Evolutionary conservation across 2,113 vertebrate species (phyloP).

Genomic region (Pyrgilauda ruficollis): DNA sequence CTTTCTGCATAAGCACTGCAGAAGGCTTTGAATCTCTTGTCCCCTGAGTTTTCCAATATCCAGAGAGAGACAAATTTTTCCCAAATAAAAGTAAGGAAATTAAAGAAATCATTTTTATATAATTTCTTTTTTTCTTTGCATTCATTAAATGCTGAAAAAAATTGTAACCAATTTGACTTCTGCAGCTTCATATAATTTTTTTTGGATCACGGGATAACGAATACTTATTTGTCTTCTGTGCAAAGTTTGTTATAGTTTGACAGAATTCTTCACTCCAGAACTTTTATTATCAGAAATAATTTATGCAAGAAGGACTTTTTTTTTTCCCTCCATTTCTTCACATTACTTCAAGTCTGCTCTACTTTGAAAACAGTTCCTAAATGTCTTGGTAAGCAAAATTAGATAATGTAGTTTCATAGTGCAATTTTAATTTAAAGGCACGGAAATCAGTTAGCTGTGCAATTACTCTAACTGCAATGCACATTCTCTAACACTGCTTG

Average conservation of each 20-base stretch:
- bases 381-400: conserved; percentile 60
- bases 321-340: not conserved
- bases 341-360: conserved; percentile 28
- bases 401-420: conserved; percentile 48
- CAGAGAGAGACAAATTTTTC: conserved; percentile 14
- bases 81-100: conserved; percentile 18
- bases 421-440: conserved; percentile 58
- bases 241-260: not conserved
- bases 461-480: conserved; percentile 40
- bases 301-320: not conserved
- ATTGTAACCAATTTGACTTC: conserved; percentile 2
- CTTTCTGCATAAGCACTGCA: conserved; percentile 27
- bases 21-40: conserved; percentile 43
- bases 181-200: not conserved
- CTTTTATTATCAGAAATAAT: conserved; percentile 5
- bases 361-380: conserved; percentile 48
- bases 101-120: conserved; percentile 28
- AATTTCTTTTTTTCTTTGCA: conserved; percentile 8
- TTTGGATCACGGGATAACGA: not conserved
- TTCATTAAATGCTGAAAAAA: not conserved
- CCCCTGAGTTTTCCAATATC: conserved; percentile 39
- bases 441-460: conserved; percentile 59
- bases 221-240: not conserved
- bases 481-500: conserved; percentile 35
- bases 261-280: not conserved